phyloP scores from a whole-genome alignment of 2,113 vertebrate genomes.

The Calyptommatus sinebrachiatus region DNA sequence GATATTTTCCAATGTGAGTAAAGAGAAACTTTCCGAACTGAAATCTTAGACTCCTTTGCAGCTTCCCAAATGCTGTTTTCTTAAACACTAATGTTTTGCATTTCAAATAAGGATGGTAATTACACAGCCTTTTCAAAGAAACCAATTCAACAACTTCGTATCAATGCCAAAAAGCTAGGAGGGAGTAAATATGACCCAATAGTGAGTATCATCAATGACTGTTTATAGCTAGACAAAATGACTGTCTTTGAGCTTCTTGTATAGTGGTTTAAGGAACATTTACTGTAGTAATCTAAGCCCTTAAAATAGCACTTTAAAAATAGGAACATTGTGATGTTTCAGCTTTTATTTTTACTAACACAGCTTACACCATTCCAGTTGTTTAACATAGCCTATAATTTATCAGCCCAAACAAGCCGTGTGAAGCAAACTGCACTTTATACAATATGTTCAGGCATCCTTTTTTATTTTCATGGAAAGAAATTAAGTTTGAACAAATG shows the following conservation, averaged over 20 bases:
- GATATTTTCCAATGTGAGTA: slow-evolving; percentile 7
- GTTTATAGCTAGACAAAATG: slow-evolving; percentile 64
- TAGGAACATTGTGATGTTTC: slow-evolving; percentile 56
- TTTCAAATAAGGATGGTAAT: slow-evolving; percentile 40
- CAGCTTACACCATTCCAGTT: slow-evolving; percentile 59
- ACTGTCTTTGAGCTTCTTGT: slow-evolving; percentile 46
- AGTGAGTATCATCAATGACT: slow-evolving; percentile 61
- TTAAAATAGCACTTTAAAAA: slow-evolving; percentile 64
- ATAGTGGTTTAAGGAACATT: slow-evolving; percentile 61
- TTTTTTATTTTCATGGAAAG: not conserved
- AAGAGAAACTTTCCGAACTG: not conserved
- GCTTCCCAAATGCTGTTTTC: slow-evolving; percentile 46
- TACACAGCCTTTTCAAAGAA: slow-evolving; percentile 46
- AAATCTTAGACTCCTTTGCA: slow-evolving; percentile 34
- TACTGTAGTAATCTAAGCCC: slow-evolving; percentile 59
- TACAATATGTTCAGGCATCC: not conserved
- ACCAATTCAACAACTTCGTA: slow-evolving; percentile 50
- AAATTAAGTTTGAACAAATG: too few species aligned
- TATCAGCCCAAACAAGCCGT: slow-evolving; percentile 57
- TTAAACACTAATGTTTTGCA: slow-evolving; percentile 55
- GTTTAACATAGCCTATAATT: slow-evolving; percentile 68
- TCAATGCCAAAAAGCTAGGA: slow-evolving; percentile 41
- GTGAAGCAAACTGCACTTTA: slow-evolving; percentile 3
- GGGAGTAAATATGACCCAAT: slow-evolving; percentile 53
- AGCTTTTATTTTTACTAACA: slow-evolving; percentile 51